Conservation (phyloP, 2,113 vertebrate species). For the Phrynosoma platyrhinos region DNA sequence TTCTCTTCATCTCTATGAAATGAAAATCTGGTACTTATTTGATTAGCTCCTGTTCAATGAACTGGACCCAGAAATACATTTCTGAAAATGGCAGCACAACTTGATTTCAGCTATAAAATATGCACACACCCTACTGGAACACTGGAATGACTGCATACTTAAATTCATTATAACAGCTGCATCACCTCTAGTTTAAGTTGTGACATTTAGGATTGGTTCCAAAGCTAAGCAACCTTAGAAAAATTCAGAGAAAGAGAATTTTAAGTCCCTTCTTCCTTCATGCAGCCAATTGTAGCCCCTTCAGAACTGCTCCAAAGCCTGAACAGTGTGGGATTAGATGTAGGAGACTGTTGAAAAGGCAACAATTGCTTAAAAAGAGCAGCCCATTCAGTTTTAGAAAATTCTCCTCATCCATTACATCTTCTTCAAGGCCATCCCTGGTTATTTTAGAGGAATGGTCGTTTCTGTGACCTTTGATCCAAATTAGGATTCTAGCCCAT, state of each 20-base stretch:
- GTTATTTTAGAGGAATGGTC: neutral
- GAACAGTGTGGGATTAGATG: neutral
- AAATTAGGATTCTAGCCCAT: neutral
- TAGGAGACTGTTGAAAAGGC: neutral
- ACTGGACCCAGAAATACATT: constrained; percentile 1
- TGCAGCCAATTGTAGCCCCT: neutral
- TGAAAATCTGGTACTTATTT: constrained; percentile 19
- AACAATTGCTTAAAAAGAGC: neutral
- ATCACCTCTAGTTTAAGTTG: neutral
- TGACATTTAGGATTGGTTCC: neutral
- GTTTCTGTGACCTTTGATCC: too few species aligned
- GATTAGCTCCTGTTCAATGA: neutral
- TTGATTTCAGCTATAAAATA: constrained; percentile 21
- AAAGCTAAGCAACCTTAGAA: neutral
- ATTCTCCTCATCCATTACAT: neutral
- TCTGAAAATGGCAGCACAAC: neutral
- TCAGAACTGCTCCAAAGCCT: neutral
- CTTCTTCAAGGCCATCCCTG: too few species aligned
- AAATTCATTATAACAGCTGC: neutral
- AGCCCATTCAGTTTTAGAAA: neutral
- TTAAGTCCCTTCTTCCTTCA: neutral
- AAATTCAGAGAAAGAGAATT: neutral
- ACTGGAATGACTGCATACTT: neutral
- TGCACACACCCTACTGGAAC: neutral
- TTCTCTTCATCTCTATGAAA: neutral